A percentile compares a stretch with the other conserved stretches of the same genome.
Conservation (phyloP, 2,888 invertebrate species). For the Leptothorax acervorum region DNA sequence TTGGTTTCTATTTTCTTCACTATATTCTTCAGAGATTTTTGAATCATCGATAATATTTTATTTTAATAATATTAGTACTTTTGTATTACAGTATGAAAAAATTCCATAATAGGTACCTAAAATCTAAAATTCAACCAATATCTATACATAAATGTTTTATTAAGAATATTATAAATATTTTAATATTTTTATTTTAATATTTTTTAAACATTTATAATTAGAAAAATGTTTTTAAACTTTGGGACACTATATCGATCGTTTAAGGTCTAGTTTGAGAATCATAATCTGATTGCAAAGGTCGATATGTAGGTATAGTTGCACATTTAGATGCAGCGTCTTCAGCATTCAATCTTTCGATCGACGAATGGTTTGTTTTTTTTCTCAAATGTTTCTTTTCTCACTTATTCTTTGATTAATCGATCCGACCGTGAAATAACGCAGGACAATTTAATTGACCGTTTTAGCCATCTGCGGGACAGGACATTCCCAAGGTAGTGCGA, state of each 20-base stretch:
- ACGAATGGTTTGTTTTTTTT: conserved; percentile 44
- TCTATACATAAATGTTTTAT: not conserved
- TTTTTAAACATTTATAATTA: conserved; percentile 11
- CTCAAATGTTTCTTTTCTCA: conserved; percentile 45
- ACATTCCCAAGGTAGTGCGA: conserved; percentile 95
- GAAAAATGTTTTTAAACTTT: not conserved
- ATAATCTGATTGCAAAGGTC: conserved; percentile 55
- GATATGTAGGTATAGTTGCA: conserved; percentile 48
- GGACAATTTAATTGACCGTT: conserved; percentile 81
- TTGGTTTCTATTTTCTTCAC: not conserved
- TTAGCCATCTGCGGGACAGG: conserved; percentile 96
- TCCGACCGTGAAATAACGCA: conserved; percentile 71
- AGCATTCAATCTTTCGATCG: conserved; percentile 51
- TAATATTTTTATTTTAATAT: not conserved
- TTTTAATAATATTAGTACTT: conserved; percentile 12
- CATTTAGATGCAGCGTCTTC: conserved; percentile 64
- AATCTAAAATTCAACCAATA: not conserved
- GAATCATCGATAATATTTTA: conserved; percentile 9
- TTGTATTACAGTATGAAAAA: not conserved
- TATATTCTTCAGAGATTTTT: not conserved
- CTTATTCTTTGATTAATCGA: conserved; percentile 62
- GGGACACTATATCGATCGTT: not conserved
- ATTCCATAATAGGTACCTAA: not conserved
- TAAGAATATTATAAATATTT: too few species aligned
- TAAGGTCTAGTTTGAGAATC: conserved; percentile 42